Conservation (phyloP, 2,888 invertebrate species). For the Augiades crinisus region DNA sequence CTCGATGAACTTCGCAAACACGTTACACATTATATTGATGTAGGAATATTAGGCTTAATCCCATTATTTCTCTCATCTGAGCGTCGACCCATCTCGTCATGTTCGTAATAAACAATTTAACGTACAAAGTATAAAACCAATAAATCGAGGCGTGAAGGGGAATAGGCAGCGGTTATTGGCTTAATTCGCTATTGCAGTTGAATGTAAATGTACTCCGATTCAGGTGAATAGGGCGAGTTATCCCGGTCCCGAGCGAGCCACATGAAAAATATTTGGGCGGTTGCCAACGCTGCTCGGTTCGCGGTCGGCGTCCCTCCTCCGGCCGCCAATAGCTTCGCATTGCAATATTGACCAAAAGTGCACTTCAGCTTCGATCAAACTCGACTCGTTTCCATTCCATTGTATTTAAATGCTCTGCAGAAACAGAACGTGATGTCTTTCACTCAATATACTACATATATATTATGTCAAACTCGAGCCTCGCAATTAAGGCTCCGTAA, state of each 20-base stretch:
- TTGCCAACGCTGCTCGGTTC: constrained; percentile 64
- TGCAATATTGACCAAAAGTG: constrained; percentile 56
- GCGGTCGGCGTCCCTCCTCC: constrained; percentile 50
- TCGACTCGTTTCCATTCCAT: constrained; percentile 2
- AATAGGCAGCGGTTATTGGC: constrained; percentile 20
- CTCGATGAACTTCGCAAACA: constrained; percentile 14
- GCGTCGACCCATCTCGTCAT: background rate
- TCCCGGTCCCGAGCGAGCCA: constrained; percentile 61
- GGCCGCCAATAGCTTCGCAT: constrained; percentile 55
- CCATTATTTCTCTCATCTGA: background rate
- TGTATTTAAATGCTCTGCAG: no score
- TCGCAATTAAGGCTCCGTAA: background rate
- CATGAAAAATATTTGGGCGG: constrained; percentile 72
- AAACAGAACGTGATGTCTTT: no score
- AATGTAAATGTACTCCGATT: constrained; percentile 59
- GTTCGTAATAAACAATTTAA: background rate
- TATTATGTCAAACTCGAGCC: background rate
- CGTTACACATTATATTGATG: background rate
- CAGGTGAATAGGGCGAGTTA: constrained; percentile 75
- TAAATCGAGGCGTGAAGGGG: background rate
- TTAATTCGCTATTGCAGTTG: constrained; percentile 24
- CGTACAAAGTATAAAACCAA: background rate
- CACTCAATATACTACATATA: no score
- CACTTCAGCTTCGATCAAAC: constrained; percentile 33
- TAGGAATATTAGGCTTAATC: background rate